Conservation (phyloP, 2,113 vertebrate genomes). For the Natator depressus region DNA sequence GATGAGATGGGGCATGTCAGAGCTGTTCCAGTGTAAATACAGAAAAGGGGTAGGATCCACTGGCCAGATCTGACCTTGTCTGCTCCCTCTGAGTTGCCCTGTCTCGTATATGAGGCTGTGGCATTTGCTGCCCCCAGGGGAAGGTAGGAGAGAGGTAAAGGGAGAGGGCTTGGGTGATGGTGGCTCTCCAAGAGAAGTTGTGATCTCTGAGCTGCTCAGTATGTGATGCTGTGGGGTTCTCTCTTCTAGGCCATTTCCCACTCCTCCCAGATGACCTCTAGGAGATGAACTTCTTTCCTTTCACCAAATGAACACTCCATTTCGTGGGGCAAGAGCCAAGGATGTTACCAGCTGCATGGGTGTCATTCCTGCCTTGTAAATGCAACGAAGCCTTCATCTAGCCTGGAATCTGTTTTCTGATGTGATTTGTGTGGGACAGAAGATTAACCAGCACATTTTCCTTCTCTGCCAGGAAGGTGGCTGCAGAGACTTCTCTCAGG, state of each 20-base stretch:
- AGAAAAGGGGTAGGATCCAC: neutral
- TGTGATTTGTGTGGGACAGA: conserved; percentile 40
- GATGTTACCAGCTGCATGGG: neutral
- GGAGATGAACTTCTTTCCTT: conserved; percentile 36
- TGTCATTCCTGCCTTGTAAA: neutral
- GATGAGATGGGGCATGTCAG: neutral
- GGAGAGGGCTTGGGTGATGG: neutral
- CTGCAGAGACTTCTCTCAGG: conserved; percentile 73
- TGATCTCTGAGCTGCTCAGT: neutral
- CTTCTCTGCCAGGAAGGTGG: conserved; percentile 52
- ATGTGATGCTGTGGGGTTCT: neutral
- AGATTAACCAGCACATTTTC: conserved; percentile 61
- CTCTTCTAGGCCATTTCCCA: conserved; percentile 15
- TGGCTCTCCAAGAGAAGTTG: neutral
- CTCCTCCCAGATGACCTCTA: neutral
- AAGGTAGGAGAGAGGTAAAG: neutral
- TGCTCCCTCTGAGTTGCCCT: neutral
- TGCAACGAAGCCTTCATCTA: conserved; percentile 2
- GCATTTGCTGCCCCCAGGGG: neutral
- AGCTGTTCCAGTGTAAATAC: neutral
- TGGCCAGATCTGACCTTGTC: neutral
- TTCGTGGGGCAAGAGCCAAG: conserved; percentile 8
- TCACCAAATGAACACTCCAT: neutral
- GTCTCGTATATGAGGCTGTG: accelerated
- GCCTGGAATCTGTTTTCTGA: conserved; percentile 33